These are phyloP conservation scores for Laticauda laticaudata DNA, from an alignment of 2,113 vertebrate species.

Conservation along the genomic window DNA sequence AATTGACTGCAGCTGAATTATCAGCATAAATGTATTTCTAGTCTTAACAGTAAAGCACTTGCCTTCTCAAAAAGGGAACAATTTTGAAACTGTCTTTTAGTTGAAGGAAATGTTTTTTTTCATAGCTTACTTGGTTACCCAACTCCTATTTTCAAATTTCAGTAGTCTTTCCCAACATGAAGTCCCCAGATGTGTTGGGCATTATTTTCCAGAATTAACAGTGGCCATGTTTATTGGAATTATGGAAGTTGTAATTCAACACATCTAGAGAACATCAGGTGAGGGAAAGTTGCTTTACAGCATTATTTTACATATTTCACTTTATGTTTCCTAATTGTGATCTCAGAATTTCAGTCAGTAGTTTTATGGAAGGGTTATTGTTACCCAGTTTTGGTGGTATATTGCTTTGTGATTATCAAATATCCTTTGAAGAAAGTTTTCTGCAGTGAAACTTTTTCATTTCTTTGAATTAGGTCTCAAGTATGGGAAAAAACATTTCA, in stretches of 20 bases:
- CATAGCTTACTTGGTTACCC: neutral
- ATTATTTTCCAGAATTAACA: neutral
- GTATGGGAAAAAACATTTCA: neutral
- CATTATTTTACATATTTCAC: neutral
- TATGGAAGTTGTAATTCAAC: neutral
- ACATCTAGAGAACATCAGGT: no score
- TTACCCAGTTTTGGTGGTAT: neutral
- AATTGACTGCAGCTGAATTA: neutral
- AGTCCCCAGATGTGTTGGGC: neutral
- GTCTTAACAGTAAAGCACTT: neutral
- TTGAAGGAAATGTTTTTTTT: neutral
- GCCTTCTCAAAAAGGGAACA: neutral
- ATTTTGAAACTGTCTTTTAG: neutral
- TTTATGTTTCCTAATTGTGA: neutral
- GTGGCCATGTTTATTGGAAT: neutral
- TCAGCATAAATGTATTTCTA: neutral
- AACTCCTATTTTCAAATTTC: neutral
- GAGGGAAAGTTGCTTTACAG: neutral
- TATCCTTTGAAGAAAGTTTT: neutral
- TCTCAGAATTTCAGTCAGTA: neutral
- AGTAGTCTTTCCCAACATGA: neutral
- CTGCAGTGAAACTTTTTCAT: neutral
- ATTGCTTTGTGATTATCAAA: neutral
- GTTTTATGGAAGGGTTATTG: neutral
- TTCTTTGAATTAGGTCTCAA: neutral